Evolutionary conservation across 2,797 vertebrate species (phyloP).

Genomic region (Lemur catta): DNA sequence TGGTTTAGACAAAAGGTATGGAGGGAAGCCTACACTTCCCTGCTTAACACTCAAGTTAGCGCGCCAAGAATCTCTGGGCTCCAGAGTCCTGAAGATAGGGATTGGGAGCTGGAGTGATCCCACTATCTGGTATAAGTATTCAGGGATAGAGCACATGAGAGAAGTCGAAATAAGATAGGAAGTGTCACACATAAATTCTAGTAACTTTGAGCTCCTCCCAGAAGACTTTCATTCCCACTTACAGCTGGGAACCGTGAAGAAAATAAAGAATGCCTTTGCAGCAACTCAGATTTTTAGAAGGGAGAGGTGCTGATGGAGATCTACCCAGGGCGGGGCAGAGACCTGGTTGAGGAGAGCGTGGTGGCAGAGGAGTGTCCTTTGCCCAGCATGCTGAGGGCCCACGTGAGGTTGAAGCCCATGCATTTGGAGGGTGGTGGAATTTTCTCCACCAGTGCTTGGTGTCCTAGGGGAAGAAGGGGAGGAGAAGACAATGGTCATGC

Average conservation of each 20-base stretch:
- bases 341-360: neutral
- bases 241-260: neutral
- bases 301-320: neutral
- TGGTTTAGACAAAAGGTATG: neutral
- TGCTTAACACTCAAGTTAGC: neutral
- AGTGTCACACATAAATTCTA: neutral
- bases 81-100: neutral
- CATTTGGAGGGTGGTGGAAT: neutral
- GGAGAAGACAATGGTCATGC: neutral
- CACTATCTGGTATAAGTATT: neutral
- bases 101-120: neutral
- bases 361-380: neutral
- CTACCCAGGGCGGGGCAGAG: neutral
- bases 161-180: neutral
- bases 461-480: no score
- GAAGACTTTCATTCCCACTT: neutral
- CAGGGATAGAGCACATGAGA: neutral
- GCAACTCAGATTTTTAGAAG: neutral
- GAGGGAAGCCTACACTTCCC: neutral
- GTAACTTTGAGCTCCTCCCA: neutral
- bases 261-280: neutral
- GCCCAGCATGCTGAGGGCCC: neutral
- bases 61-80: neutral
- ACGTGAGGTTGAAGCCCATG: neutral
- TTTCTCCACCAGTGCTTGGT: neutral